Evolutionary conservation across 2,113 vertebrate species (phyloP), one percentile per base, ranked within the genome.

Genomic region (Trichechus manatus): DNA sequence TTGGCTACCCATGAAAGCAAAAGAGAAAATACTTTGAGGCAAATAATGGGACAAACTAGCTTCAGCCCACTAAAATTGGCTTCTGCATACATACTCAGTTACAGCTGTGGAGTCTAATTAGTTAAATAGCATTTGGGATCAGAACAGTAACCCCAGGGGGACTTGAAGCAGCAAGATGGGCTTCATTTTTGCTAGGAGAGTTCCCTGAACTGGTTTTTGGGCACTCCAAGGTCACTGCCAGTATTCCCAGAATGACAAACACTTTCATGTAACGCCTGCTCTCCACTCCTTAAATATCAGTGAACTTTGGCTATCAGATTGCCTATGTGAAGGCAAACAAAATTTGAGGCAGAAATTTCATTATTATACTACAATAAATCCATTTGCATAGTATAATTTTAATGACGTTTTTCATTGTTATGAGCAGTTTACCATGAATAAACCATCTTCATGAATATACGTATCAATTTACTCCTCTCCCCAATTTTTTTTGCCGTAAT

Each of bases 11-110:
- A 87, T 78, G 33, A 94, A 96, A 89, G 19, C 79, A 94, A n/a
- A 95, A 91, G 23, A 96, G 93, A 68, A 96, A 94, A 68, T 91
- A 97, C 84, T 91, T 94, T 94, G 95, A 96, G 10, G 15, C 75
- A 97, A 87, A 89, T 87, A 72, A 94, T 72, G 84, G 59, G 36
- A 47, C 22, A 87, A 81, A 87, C 42, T 93, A 96, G 56, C n/a
- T 95, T 84, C 9, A 78, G 25, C 44, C 77, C 96, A 89, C 70
- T 81, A 61, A 94, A 91, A 96, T 44, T 94, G 39, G 19, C 53
- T 94, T 93, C 29, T 0, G 1, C 53, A 17, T 87, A 59, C 50
- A 87, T 80, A 39, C 9, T 74, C 39, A 72, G 47, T 85, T 68
- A 87, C 56, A 96, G 11, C 61, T 83, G 33, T 56, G 29, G 47